phyloP scores from a whole-genome alignment of 2,113 vertebrate genomes.

The Malurus melanocephalus region DNA sequence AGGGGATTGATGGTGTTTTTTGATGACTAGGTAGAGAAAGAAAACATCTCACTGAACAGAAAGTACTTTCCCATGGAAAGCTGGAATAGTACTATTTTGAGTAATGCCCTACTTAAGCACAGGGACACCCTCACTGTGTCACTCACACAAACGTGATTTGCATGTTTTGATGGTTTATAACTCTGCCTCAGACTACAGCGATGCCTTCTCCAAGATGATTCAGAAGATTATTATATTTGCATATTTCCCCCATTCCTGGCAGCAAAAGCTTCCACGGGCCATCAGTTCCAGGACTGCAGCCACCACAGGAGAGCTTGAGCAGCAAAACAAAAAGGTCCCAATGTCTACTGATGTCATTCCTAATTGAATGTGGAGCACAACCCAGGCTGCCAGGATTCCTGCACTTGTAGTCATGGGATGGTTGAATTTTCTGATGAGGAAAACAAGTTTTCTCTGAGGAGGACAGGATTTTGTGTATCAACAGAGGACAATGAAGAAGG shows the following conservation, averaged over 20 bases:
- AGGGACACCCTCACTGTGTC: constrained; percentile 61
- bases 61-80: constrained; percentile 67
- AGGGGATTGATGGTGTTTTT: constrained; percentile 54
- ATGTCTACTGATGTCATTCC: background rate
- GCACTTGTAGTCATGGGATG: background rate
- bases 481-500: background rate
- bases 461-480: background rate
- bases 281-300: background rate
- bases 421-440: background rate
- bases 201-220: constrained; percentile 12
- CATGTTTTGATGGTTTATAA: constrained; percentile 13
- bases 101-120: constrained; percentile 52
- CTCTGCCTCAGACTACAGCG: constrained; percentile 9
- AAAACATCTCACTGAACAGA: constrained; percentile 61
- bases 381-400: background rate
- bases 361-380: background rate
- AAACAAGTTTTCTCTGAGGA: background rate
- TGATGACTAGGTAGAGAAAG: constrained; percentile 61
- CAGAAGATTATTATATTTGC: constrained; percentile 16
- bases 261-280: background rate
- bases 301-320: background rate
- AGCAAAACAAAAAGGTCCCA: background rate
- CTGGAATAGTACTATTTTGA: constrained; percentile 60
- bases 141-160: constrained; percentile 37
- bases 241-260: background rate